Conservation (phyloP, 2,113 vertebrate species). For the Prunella fulvescens region DNA sequence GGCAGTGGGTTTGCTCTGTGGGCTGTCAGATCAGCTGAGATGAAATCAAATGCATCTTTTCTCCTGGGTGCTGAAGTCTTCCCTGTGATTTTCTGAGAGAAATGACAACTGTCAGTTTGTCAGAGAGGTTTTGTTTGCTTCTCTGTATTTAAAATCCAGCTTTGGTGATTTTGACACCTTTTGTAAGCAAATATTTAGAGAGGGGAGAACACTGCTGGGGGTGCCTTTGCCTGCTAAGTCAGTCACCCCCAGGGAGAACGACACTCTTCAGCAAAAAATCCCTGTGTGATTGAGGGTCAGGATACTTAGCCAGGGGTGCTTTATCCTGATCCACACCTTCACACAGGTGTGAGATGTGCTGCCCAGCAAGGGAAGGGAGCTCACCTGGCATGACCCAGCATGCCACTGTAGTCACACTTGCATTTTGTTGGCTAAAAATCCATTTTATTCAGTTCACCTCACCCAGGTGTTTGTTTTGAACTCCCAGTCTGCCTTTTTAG, state of each 20-base stretch:
- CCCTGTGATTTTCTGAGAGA: not conserved
- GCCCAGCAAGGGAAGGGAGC: not conserved
- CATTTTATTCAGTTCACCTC: not conserved
- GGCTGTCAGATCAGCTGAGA: not conserved
- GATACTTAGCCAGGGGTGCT: not conserved
- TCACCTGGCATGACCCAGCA: fast-evolving
- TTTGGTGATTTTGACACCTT: not conserved
- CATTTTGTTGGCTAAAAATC: not conserved
- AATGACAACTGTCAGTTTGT: not conserved
- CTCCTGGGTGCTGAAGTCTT: not conserved
- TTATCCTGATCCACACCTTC: not conserved
- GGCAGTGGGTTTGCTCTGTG: fast-evolving
- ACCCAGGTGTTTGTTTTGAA: not conserved
- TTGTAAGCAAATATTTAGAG: not conserved
- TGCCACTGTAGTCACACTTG: not conserved
- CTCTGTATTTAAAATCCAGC: not conserved
- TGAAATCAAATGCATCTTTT: not conserved
- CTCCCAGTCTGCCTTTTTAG: not conserved
- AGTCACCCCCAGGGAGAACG: not conserved
- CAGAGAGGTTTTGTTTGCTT: not conserved
- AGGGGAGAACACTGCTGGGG: not conserved
- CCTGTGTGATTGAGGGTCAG: not conserved
- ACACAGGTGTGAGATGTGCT: not conserved
- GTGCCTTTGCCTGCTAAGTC: not conserved
- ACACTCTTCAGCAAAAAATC: not conserved